Evolutionary conservation across 2,113 vertebrate species (phyloP).

Genomic region (Pagrus major): DNA sequence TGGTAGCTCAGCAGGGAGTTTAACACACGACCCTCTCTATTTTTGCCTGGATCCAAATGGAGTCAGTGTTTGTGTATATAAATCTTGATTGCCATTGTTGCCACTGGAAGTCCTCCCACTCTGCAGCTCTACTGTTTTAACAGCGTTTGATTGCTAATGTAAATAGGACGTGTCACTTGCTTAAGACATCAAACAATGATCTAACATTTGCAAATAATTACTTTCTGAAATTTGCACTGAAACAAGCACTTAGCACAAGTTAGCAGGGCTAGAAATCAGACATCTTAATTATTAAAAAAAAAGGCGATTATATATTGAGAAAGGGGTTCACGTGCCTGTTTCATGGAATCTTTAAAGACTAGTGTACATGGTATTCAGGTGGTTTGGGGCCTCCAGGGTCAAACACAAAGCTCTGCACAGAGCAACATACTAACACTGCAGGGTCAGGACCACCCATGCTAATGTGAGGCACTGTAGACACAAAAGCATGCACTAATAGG

Average conservation of each 20-base stretch:
- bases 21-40: constrained; percentile 53
- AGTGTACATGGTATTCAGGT: not conserved
- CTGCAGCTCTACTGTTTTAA: constrained; percentile 23
- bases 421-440: not conserved
- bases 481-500: not conserved
- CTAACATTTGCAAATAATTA: constrained; percentile 20
- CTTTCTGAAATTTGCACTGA: not conserved
- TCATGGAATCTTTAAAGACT: not conserved
- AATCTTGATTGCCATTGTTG: constrained; percentile 4
- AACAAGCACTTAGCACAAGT: not conserved
- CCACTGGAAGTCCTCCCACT: constrained; percentile 22
- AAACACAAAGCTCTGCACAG: constrained; percentile 4
- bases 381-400: not conserved
- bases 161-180: constrained; percentile 6
- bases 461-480: not conserved
- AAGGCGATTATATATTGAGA: not conserved
- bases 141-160: constrained; percentile 26
- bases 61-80: constrained; percentile 17
- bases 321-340: not conserved
- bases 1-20: constrained; percentile 41
- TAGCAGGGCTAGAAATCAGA: not conserved
- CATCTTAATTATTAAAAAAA: not conserved
- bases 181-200: constrained; percentile 6
- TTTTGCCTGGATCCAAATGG: constrained; percentile 47
- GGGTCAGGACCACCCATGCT: constrained; percentile 42